A percentile compares a stretch with the other conserved stretches of the same genome.
phyloP scores from a whole-genome alignment of 2,797 vertebrate genomes.

The Eurystomus glaucurus region DNA sequence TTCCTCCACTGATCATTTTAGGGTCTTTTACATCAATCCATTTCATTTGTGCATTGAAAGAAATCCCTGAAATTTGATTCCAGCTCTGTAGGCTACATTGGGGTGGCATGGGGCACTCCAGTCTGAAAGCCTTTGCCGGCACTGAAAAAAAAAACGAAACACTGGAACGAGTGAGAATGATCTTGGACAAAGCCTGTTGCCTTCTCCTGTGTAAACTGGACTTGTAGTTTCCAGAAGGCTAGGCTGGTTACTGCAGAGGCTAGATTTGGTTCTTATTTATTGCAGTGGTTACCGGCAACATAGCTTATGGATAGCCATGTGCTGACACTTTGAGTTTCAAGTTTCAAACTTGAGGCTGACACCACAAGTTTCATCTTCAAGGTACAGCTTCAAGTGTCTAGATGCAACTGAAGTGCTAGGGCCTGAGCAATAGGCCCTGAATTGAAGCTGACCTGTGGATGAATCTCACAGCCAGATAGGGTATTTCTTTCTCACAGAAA shows the following conservation, averaged over 20 bases:
- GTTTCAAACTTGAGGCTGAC: too few relatives aligned
- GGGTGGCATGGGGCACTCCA: rapidly evolving
- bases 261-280: background rate
- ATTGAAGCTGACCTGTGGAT: too few relatives aligned
- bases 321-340: too few relatives aligned
- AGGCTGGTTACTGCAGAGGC: background rate
- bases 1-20: background rate
- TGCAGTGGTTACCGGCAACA: background rate
- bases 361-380: background rate
- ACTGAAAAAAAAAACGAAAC: background rate
- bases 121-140: background rate
- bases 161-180: rapidly evolving
- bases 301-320: background rate
- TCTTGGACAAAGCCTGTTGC: background rate
- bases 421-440: too few relatives aligned
- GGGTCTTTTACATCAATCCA: background rate
- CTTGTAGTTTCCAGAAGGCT: background rate
- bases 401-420: background rate
- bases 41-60: background rate
- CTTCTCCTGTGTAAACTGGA: background rate
- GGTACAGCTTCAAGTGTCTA: background rate
- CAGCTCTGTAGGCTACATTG: background rate
- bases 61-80: background rate
- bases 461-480: too few relatives aligned
- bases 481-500: too few relatives aligned